Percentiles rank a stretch among this genome's conserved stretches.
phyloP scores from a whole-genome alignment of 2,113 vertebrate genomes.

The Uria lomvia region DNA sequence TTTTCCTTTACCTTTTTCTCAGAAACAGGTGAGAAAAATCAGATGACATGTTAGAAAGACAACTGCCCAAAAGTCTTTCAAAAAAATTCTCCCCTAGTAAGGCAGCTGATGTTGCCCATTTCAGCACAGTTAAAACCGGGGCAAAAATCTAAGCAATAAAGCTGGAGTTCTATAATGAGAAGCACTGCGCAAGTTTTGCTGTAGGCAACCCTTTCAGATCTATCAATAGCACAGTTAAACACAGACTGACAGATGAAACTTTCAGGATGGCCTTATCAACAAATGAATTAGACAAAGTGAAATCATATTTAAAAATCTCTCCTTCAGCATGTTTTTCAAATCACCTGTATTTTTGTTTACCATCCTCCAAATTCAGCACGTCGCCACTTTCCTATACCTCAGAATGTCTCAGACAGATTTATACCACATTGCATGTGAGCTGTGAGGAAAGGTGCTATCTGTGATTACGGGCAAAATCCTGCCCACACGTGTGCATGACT shows the following conservation, averaged over 20 bases:
- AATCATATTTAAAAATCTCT: constrained; percentile 43
- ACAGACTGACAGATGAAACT: background rate
- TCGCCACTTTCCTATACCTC: constrained; percentile 34
- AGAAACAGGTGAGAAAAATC: background rate
- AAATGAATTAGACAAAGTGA: background rate
- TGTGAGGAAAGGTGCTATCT: constrained; percentile 65
- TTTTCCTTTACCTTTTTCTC: background rate
- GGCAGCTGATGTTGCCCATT: background rate
- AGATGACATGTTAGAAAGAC: background rate
- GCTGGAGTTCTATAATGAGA: background rate
- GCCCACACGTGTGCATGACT: background rate
- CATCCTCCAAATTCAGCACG: constrained; percentile 15
- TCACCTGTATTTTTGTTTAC: constrained; percentile 30
- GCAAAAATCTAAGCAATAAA: constrained; percentile 9
- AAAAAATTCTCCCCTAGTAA: background rate
- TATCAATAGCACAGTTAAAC: constrained; percentile 4
- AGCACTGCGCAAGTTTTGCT: constrained; percentile 13
- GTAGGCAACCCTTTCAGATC: background rate
- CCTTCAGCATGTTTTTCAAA: background rate
- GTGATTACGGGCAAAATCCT: constrained; percentile 15
- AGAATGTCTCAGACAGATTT: constrained; percentile 57
- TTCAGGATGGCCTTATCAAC: constrained; percentile 12
- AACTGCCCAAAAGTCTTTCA: background rate
- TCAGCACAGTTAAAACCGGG: background rate
- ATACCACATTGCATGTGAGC: constrained; percentile 53